phyloP scores from a whole-genome alignment of 2,113 vertebrate genomes.

The Campylomormyrus numenius region DNA sequence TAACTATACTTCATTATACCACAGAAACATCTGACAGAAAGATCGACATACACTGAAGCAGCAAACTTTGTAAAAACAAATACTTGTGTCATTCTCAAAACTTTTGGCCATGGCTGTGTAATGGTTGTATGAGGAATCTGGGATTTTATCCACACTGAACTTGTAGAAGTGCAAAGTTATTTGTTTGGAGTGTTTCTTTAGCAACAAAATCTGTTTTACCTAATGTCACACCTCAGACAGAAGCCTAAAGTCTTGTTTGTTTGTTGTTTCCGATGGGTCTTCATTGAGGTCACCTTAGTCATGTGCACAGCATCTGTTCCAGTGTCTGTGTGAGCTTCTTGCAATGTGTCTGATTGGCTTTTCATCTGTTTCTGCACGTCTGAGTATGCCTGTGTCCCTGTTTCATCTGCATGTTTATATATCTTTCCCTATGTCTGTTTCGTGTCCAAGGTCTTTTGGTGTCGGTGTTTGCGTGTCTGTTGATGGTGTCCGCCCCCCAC shows the following conservation, averaged over 20 bases:
- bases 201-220: background rate
- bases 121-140: background rate
- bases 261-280: background rate
- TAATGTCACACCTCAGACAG: background rate
- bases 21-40: too few species aligned
- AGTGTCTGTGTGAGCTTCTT: background rate
- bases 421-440: background rate
- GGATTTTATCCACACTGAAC: background rate
- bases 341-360: background rate
- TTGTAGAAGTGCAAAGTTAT: background rate
- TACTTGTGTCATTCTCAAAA: too few species aligned
- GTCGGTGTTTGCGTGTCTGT: background rate
- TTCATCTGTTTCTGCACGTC: background rate
- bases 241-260: background rate
- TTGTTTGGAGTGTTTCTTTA: background rate
- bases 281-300: background rate
- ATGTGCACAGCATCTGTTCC: background rate
- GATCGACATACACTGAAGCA: too few species aligned
- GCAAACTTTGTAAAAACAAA: too few species aligned
- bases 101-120: background rate
- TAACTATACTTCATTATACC: too few species aligned
- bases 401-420: background rate
- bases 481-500: constrained; percentile 8
- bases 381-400: background rate
- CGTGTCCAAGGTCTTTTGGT: background rate